Evolutionary conservation across 2,113 vertebrate genomes (phyloP), one percentile per base, ranked within the genome.

Genomic region (Polypterus senegalus): DNA sequence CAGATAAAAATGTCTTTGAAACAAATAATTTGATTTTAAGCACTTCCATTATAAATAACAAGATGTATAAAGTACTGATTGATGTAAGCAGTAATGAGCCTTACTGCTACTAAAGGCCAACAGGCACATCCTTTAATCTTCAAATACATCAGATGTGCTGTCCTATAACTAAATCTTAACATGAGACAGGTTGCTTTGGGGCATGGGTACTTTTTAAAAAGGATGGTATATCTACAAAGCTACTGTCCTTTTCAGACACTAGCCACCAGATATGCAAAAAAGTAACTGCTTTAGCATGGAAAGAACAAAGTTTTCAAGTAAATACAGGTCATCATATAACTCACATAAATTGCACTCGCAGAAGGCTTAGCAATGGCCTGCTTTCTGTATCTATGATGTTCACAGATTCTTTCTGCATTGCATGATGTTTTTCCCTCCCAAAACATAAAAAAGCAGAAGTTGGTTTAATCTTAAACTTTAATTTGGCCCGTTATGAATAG

Each of bases 161-260:
- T 46, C 45, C 60, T 9, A 45, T 5, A 46, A 45, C 51, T 52
- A 54, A 5, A 51, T 57, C 56, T 45, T 57, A 44, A 11, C 56
- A 11, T 5, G 7, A 3, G 54, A 55, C 43, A 55, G 10, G 43
- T 27, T 48, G 59, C 27, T 60, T 9, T 60, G 52, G 55, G 46
- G 54, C 11, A 49, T 63, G 66, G 63, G 57, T 58, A 46, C n/a
- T 10, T 43, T 53, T 72, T 64, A 61, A 61, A 66, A 63, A 65
- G 54, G 57, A 54, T 11, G 52, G 49, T 52, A 46, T 54, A 59
- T 63, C 65, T 66, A 61, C 67, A 68, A 66, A 66, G 67, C 62
- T 27, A 46, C 11, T 48, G 11, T 46, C 58, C 48, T 46, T 53
- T 59, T 70, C 10, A 60, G 62, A 70, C 59, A 65, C 57, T 11